Evolutionary conservation across 2,797 vertebrate species (phyloP).

Genomic region (Melanogrammus aeglefinus): DNA sequence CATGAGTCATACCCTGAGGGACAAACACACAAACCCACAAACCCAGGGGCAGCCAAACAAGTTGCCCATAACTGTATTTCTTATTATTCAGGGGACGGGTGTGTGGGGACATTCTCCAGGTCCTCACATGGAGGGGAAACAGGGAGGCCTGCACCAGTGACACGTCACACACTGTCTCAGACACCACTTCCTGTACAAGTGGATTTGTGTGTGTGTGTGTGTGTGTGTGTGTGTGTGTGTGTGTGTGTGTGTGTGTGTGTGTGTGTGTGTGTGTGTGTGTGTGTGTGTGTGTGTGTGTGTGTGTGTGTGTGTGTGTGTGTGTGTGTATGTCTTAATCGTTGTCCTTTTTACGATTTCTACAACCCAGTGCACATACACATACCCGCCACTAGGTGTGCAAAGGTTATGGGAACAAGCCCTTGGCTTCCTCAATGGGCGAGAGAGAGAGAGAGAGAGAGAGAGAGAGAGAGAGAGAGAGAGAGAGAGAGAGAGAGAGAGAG

Average conservation of each 20-base stretch:
- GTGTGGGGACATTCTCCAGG: too few species aligned
- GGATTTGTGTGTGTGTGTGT: not conserved
- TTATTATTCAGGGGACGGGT: too few species aligned
- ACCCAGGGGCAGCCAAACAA: not conserved
- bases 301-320: slow-evolving; percentile 13
- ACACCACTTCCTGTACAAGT: not conserved
- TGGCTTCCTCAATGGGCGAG: slow-evolving; percentile 32
- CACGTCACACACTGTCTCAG: not conserved
- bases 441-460: slow-evolving; percentile 24
- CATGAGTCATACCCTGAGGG: too few species aligned
- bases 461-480: slow-evolving; percentile 15
- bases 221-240: not conserved
- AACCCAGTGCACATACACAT: slow-evolving; percentile 10
- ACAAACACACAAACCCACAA: not conserved
- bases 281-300: slow-evolving; percentile 13
- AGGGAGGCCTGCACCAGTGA: not conserved
- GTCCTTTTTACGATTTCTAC: slow-evolving; percentile 39
- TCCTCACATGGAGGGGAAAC: not conserved
- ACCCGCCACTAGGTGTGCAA: slow-evolving; percentile 49
- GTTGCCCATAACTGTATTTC: too few species aligned
- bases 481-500: not conserved
- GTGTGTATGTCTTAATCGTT: slow-evolving; percentile 27
- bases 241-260: slow-evolving; percentile 9
- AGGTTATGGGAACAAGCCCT: slow-evolving; percentile 60
- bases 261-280: slow-evolving; percentile 4